Base-by-base conservation (phyloP, 2,888 invertebrate genomes). In the Odontomyia ornata region DNA sequence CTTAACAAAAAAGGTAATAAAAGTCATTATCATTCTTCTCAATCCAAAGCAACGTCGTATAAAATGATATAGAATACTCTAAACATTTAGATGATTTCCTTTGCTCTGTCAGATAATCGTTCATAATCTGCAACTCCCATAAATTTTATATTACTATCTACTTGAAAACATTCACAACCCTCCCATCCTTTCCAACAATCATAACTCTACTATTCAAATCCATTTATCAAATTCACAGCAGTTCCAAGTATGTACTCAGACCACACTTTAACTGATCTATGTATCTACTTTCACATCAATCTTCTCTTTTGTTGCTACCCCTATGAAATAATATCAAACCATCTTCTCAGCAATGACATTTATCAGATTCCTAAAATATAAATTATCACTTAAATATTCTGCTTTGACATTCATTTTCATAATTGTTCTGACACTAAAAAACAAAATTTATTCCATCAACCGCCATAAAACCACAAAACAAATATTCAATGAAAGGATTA, bases 381-480 rank as follows among this genome's bases (percentile, higher is more conserved):
- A 62, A 62, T 62, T 25, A 62, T 27, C 25, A 25, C 28, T 27
- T 25, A 5, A 62, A 62, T 62, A 27, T 62, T 62, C 62, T 25
- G 27, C 7, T 13, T 1, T 25, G n/a, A 23, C 62, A 62, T 62
- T 25, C 25, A 62, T 62, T 9, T 15, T 27, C 62, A 62, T 62
- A 62, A 62, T 62, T 62, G 27, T 5, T 15, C 28, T 27, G 13
- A 15, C 23, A 27, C 62, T n/a, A 11, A 62, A 62, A 36, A 36
- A 9, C 5, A 36, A 36, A 62, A 62, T 23, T 25, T 62, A 62
- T 62, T 62, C 23, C 62, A 62, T 62, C 62, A 62, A 62, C 27
- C 27, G 62, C 15, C 36, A 27, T 27, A 52, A 62, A 25, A 62
- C 27, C 27, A 25, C 62, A 25, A 21, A 62, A 25, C 27, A 27